Evolutionary conservation across 2,113 vertebrate genomes (phyloP).

Genomic region (Hippocampus zosterae): DNA sequence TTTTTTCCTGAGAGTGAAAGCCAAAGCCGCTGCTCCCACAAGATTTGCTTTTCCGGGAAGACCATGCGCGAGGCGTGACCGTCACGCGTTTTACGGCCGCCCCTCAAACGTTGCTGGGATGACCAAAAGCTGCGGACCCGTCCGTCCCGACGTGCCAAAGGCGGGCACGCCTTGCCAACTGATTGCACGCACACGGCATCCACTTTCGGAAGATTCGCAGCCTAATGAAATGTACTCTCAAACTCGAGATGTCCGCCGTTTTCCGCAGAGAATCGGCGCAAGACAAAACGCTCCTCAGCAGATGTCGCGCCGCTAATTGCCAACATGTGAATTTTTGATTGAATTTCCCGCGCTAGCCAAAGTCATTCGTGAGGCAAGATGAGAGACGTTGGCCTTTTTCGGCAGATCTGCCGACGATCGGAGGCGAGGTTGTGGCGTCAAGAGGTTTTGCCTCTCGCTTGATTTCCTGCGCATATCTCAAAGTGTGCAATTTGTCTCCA

Average conservation of each 20-base stretch:
- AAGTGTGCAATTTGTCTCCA: conserved; percentile 15
- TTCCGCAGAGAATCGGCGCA: neutral
- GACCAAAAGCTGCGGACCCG: too few relatives aligned
- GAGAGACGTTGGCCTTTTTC: neutral
- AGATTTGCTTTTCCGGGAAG: too few relatives aligned
- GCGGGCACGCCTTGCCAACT: neutral
- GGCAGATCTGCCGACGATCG: neutral
- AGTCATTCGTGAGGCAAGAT: neutral
- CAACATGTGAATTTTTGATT: neutral
- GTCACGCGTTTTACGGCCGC: too few relatives aligned
- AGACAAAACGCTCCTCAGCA: neutral
- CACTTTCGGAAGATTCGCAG: neutral
- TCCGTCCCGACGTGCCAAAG: neutral
- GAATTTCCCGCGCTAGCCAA: neutral
- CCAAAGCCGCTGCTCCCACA: too few relatives aligned
- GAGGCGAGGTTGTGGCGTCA: neutral
- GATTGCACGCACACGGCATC: neutral
- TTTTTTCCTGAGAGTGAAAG: neutral
- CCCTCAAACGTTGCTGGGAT: too few relatives aligned
- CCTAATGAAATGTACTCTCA: neutral
- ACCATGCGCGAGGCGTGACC: too few relatives aligned
- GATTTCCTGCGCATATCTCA: neutral
- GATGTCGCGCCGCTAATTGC: neutral
- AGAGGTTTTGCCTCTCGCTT: neutral
- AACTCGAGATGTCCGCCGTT: neutral